phyloP scores from a whole-genome alignment of 2,113 vertebrate species.

The Oncorhynchus tshawytscha region DNA sequence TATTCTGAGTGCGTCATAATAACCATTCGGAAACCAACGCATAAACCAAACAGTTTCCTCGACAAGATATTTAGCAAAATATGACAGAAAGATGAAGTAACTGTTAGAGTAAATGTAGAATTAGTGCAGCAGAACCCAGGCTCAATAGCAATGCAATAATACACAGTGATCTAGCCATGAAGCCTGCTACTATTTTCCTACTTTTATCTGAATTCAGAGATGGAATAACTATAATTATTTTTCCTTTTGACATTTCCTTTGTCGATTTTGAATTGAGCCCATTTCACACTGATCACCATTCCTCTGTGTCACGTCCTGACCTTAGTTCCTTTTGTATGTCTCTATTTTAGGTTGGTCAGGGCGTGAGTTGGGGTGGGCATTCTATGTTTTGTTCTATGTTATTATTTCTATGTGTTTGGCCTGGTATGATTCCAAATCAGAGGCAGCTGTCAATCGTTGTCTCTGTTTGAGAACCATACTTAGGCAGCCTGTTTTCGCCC shows the following conservation, averaged over 20 bases:
- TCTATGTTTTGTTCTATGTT: too few relatives aligned
- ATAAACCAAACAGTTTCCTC: neutral
- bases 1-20: neutral
- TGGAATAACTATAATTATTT: too few relatives aligned
- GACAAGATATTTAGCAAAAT: neutral
- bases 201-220: too few relatives aligned
- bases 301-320: neutral
- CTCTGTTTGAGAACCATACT: too few relatives aligned
- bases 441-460: too few relatives aligned
- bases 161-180: neutral
- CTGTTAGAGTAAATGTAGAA: neutral
- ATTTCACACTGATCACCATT: conserved; percentile 10
- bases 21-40: neutral
- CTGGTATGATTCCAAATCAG: too few relatives aligned
- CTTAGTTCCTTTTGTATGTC: too few relatives aligned
- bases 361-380: too few relatives aligned
- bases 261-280: conserved; percentile 5
- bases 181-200: neutral
- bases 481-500: too few relatives aligned
- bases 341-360: too few relatives aligned
- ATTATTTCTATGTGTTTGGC: too few relatives aligned
- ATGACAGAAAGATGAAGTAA: neutral
- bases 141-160: neutral
- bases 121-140: neutral
- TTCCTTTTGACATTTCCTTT: neutral